Evolutionary conservation across 92 coral and sea anemone genomes (phyloP), one percentile per base, ranked within the genome.

Genomic region (Diadumene lineata): DNA sequence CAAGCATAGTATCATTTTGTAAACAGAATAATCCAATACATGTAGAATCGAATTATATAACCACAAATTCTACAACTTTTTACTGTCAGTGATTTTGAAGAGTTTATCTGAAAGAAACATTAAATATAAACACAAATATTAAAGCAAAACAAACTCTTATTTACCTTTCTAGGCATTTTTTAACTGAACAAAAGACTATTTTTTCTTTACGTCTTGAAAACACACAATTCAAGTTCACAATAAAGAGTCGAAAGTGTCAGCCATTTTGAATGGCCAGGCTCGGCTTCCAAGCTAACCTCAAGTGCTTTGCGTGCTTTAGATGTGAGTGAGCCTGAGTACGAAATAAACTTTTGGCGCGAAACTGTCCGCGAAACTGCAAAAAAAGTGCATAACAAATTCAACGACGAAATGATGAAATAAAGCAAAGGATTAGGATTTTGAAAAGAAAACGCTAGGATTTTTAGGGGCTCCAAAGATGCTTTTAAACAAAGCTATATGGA

Each of bases 231-330:
- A 43, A 72, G n/a, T 21, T 25, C 60, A 50, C 53, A 50, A n/a
- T n/a, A n/a, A n/a, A n/a, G n/a, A n/a, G n/a, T n/a, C n/a, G n/a
- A n/a, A 53, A 30, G 23, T 38, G 62, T 71, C 81, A 38, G 81
- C 81, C 81, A 76, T 76, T 0, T 76, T 76, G 81, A 76, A 76
- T 18, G 50, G 66, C 17, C 31, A 64, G 81, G 81, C 81, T 17
- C 31, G 81, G 81, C 34, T 51, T 31, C 74, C 6, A n/a, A 32
- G 77, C 28, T 10, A 48, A 19, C 51, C 10, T 6, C 67, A 7
- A 25, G 9, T 57, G 28, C 9, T 17, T n/a, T 4, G 48, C 48
- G 48, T 4, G 48, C 13, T 38, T 38, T 38, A 4, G n/a, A 6
- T 13, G 48, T 38, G 48, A 31, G 69, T 43, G 32, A 32, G n/a